These are phyloP conservation scores for Rallus crepitans DNA, from an alignment of 2,797 vertebrate genomes.

Conservation along the genomic window DNA sequence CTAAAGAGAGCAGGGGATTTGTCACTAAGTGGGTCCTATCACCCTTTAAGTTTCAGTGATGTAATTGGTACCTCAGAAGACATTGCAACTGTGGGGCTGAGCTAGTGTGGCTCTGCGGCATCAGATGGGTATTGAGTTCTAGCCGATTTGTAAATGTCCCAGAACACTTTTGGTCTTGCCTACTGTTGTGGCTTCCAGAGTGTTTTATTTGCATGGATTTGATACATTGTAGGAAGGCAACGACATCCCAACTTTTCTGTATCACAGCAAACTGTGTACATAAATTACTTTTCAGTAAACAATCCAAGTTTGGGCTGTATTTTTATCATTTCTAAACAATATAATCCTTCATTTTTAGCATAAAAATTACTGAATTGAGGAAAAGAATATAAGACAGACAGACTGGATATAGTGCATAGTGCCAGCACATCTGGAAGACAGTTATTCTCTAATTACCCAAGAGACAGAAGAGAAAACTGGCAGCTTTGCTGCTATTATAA, in stretches of 20 bases:
- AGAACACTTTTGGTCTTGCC: not conserved
- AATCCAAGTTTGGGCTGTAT: not conserved
- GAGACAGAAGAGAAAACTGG: slow-evolving; percentile 52
- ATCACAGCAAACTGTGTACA: not conserved
- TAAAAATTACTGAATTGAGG: slow-evolving; percentile 40
- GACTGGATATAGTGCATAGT: not conserved
- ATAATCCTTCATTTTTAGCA: slow-evolving; percentile 5
- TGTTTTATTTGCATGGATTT: not conserved
- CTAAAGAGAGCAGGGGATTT: not conserved
- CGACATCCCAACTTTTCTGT: not conserved
- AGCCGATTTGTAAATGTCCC: not conserved
- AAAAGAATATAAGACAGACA: slow-evolving; percentile 12
- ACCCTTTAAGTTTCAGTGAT: rapidly evolving
- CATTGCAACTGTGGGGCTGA: not conserved
- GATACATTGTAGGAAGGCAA: not conserved
- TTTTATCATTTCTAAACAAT: slow-evolving; percentile 30
- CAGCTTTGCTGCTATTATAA: slow-evolving; percentile 47
- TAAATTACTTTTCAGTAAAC: not conserved
- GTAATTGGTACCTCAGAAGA: not conserved
- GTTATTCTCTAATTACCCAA: slow-evolving; percentile 50
- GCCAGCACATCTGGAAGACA: slow-evolving; percentile 64
- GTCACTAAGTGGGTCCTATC: not conserved
- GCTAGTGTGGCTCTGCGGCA: not conserved
- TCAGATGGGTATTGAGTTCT: not conserved
- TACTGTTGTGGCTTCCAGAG: slow-evolving; percentile 1